Percentiles rank a stretch among this genome's conserved stretches.
Evolutionary conservation across 2,888 invertebrate genomes (phyloP).

Genomic region (Girardia tigrina): DNA sequence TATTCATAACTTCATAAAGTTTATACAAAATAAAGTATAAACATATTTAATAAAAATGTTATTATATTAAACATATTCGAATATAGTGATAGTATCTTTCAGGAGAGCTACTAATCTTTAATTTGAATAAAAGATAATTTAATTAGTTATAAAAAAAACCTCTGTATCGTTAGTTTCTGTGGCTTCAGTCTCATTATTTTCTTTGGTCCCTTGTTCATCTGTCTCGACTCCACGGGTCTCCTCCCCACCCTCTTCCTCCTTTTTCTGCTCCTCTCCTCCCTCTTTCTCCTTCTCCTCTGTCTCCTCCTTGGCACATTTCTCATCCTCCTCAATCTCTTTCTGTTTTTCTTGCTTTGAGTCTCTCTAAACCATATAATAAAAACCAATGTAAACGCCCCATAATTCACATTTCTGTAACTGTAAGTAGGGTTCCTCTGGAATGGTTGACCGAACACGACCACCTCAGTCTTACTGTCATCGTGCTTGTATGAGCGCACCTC

Average conservation of each 20-base stretch:
- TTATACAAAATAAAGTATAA: too few relatives aligned
- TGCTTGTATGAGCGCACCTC: not conserved
- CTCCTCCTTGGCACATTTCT: not conserved
- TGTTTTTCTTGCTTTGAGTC: not conserved
- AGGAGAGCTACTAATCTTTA: too few relatives aligned
- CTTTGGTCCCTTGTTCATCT: not conserved
- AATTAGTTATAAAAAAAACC: too few relatives aligned
- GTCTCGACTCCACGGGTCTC: too few relatives aligned
- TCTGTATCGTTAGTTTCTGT: too few relatives aligned
- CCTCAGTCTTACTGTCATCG: not conserved
- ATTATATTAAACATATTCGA: too few relatives aligned
- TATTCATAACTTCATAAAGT: too few relatives aligned
- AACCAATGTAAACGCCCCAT: not conserved
- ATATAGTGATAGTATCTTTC: too few relatives aligned
- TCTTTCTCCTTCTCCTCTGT: not conserved
- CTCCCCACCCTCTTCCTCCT: not conserved
- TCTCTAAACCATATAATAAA: not conserved
- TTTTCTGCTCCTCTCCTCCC: not conserved
- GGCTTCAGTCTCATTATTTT: not conserved
- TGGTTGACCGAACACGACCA: not conserved
- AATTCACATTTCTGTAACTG: not conserved
- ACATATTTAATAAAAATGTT: too few relatives aligned
- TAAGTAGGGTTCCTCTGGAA: not conserved
- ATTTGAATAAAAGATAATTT: too few relatives aligned
- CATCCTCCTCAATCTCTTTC: not conserved